Evolutionary conservation across 2,888 invertebrate genomes (phyloP).

Genomic region (Yponomeuta evonymella): DNA sequence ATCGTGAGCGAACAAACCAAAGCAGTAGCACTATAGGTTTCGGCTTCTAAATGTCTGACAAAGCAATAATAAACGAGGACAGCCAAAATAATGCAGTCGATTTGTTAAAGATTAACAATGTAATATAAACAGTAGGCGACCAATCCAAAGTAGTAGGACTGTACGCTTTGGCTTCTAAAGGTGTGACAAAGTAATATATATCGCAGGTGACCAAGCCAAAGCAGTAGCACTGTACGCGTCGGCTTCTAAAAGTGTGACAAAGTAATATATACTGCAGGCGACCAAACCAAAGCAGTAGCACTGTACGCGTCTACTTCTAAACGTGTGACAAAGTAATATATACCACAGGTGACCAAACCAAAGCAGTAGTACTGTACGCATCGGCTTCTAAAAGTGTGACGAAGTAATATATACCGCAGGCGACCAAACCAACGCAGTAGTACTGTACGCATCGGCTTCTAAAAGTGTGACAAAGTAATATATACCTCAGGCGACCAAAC

Average conservation of each 20-base stretch:
- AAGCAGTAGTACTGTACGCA: too few species aligned
- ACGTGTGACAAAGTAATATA: not conserved
- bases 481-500: not conserved
- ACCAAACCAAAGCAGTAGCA: not conserved
- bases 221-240: not conserved
- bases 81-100: too few species aligned
- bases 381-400: too few species aligned
- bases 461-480: too few species aligned
- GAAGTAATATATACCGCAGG: not conserved
- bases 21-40: not conserved
- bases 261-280: not conserved
- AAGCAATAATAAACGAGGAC: too few species aligned
- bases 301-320: not conserved
- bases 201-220: not conserved
- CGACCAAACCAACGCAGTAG: not conserved
- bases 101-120: too few species aligned
- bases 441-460: not conserved
- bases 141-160: too few species aligned
- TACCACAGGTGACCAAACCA: not conserved
- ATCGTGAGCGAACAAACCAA: not conserved
- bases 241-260: too few species aligned
- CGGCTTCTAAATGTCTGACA: not conserved
- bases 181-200: too few species aligned
- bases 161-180: too few species aligned
- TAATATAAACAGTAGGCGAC: not conserved